These are phyloP conservation scores for Nymphalis io DNA, from an alignment of 1,140 invertebrate species.

Conservation along the genomic window DNA sequence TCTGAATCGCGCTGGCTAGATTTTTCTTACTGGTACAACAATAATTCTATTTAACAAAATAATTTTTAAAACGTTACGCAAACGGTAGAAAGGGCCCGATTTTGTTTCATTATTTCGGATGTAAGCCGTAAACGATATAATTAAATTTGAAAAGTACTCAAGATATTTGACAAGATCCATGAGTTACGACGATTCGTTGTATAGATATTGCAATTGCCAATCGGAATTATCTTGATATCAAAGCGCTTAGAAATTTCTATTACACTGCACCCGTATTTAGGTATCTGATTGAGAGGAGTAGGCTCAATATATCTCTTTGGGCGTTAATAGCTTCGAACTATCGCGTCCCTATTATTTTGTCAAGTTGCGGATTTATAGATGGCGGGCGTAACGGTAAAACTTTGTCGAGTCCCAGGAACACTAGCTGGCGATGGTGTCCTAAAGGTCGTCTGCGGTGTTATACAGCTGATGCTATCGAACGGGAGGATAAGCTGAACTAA, in stretches of 20 bases:
- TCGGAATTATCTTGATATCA: constrained; percentile 50
- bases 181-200: constrained; percentile 10
- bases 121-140: constrained; percentile 13
- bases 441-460: constrained; percentile 55
- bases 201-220: constrained; percentile 36
- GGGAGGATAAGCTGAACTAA: constrained; percentile 36
- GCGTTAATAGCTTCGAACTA: constrained; percentile 76
- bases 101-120: no score
- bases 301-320: constrained; percentile 73
- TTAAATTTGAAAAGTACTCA: constrained; percentile 22
- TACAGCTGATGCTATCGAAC: constrained; percentile 40
- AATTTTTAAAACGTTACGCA: no score
- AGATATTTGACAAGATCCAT: constrained; percentile 25
- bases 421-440: constrained; percentile 50
- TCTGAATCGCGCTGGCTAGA: no score
- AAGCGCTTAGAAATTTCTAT: constrained; percentile 60
- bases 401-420: constrained; percentile 55
- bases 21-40: no score
- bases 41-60: no score
- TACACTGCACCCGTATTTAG: constrained; percentile 67
- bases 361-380: constrained; percentile 75
- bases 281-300: constrained; percentile 74
- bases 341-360: constrained; percentile 77
- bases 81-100: no score
- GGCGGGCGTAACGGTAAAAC: constrained; percentile 62